Conservation (phyloP, 2,797 vertebrate species). For the Argyrosomus regius region DNA sequence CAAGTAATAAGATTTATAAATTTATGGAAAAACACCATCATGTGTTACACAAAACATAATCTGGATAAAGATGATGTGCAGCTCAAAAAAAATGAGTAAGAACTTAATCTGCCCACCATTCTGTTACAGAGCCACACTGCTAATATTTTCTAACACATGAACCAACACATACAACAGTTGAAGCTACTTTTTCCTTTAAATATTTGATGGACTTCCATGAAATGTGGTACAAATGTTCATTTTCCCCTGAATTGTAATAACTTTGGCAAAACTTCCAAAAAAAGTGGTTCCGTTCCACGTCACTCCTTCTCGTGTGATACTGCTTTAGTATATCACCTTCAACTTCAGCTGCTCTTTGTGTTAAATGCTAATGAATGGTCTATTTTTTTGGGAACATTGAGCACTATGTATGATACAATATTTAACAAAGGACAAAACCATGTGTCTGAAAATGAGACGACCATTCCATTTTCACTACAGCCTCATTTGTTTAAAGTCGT, state of each 20-base stretch:
- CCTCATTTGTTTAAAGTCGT: background rate
- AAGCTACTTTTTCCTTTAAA: background rate
- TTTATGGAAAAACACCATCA: slow-evolving; percentile 21
- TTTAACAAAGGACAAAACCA: background rate
- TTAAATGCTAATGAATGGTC: no score
- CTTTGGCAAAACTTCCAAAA: no score
- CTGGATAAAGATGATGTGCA: slow-evolving; percentile 6
- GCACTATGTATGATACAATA: no score
- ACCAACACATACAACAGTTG: background rate
- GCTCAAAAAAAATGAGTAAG: slow-evolving; percentile 14
- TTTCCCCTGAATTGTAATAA: no score
- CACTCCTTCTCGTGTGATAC: no score
- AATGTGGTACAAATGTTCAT: background rate
- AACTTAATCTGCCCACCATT: slow-evolving; percentile 19
- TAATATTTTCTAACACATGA: slow-evolving; percentile 26
- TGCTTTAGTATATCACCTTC: no score
- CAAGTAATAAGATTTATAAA: slow-evolving; percentile 34
- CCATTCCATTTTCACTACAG: background rate
- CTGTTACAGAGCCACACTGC: slow-evolving; percentile 13
- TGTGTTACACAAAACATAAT: slow-evolving; percentile 31
- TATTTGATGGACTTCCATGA: background rate
- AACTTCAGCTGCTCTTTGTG: no score
- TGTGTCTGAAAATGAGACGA: background rate
- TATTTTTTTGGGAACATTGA: no score
- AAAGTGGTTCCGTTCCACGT: no score